Conservation (phyloP, 2,113 vertebrate species). For the Albula glossodonta region DNA sequence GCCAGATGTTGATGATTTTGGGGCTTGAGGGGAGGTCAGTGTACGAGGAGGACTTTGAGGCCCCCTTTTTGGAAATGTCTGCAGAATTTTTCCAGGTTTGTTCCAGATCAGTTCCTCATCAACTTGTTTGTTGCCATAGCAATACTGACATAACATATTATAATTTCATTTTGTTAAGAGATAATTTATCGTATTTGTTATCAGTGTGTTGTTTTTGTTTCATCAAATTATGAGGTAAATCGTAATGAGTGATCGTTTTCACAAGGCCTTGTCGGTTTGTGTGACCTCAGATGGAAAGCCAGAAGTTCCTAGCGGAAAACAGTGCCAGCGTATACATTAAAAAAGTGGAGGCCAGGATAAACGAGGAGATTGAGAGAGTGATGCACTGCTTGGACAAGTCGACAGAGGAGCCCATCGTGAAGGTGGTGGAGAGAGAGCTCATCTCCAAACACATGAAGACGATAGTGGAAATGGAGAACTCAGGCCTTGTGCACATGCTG, state of each 20-base stretch:
- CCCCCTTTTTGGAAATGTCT: slow-evolving; percentile 95
- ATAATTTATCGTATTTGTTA: too few relatives aligned
- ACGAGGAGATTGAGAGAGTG: slow-evolving; percentile 98
- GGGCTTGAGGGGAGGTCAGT: slow-evolving; percentile 96
- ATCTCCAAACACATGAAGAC: slow-evolving; percentile 99
- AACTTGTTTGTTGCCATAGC: not conserved
- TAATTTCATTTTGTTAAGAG: not conserved
- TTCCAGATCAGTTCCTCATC: not conserved
- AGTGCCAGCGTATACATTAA: slow-evolving; percentile 99
- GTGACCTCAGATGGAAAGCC: slow-evolving; percentile 92
- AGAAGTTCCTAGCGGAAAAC: slow-evolving; percentile 98
- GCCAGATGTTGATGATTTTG: slow-evolving; percentile 99
- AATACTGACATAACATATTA: not conserved
- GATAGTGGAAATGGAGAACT: slow-evolving; percentile 99
- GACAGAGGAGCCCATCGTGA: slow-evolving; percentile 96
- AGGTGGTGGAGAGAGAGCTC: slow-evolving; percentile 96
- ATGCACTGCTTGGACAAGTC: slow-evolving; percentile 99
- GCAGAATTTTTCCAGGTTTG: slow-evolving; percentile 94
- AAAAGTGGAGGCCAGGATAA: slow-evolving; percentile 98
- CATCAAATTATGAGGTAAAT: too few relatives aligned
- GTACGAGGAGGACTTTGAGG: slow-evolving; percentile 98
- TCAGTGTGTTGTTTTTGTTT: too few relatives aligned
- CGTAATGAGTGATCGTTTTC: not conserved
- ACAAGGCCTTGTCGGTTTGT: not conserved
- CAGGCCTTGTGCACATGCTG: slow-evolving; percentile 97